Evolutionary conservation across 2,888 invertebrate species (phyloP), one percentile per base, ranked within the genome.

Genomic region (Nezara viridula): DNA sequence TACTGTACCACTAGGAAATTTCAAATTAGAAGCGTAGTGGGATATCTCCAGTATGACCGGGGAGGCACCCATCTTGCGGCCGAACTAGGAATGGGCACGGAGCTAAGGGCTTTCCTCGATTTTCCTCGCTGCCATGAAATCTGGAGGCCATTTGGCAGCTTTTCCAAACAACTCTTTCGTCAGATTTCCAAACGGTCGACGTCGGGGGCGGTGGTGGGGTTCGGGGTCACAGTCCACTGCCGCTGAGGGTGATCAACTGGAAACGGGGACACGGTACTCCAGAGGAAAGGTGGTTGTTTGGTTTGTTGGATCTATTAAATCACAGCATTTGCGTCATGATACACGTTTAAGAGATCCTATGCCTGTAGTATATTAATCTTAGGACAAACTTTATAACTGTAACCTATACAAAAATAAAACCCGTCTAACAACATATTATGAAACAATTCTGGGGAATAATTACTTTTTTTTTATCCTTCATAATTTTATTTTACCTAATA

Each of bases 31-130:
- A 32, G 86, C 86, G 40, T 55, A 86, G 52, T 86, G 86, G n/a
- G 86, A 86, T 60, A 86, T 86, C 86, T 86, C 86, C 52, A 86
- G 16, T 50, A 86, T 86, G 86, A 86, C 86, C 24, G 86, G 86
- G n/a, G 86, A 86, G 37, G 86, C 86, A 40, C 86, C 86, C 86
- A 86, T 86, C 52, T 37, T 37, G 55, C 55, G 19, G 52, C 40
- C 52, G 86, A 19, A n/a, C 81, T 44, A 44, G 19, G 86, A 86
- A n/a, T 55, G 86, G 55, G 86, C 32, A 16, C 24, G 40, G 60
- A 2, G 60, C 21, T 50, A 32, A 37, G 86, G 52, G 50, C 32
- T 52, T 86, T 19, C 37, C 19, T 40, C 40, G 55, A 55, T 40
- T 86, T 55, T 52, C 32, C 50, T 12, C 50, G 50, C 50, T 50